A percentile compares a stretch with the other conserved stretches of the same genome.
These are phyloP conservation scores for Clupea harengus DNA, from an alignment of 2,113 vertebrate genomes.

Conservation along the genomic window DNA sequence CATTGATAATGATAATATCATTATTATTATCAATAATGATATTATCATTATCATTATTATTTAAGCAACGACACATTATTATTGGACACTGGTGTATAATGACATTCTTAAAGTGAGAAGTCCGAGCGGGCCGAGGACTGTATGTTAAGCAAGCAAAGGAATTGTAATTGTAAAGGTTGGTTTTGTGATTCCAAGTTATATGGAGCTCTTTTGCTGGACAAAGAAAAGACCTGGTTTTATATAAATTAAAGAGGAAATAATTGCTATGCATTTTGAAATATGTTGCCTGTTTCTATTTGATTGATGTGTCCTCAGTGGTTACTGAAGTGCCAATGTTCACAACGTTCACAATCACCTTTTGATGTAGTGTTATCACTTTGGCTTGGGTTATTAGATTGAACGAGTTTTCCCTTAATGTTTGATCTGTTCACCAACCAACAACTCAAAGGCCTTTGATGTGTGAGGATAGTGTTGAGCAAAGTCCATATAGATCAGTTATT, in stretches of 20 bases:
- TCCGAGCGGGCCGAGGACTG: slow-evolving; percentile 71
- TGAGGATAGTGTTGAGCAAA: background rate
- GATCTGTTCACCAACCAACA: background rate
- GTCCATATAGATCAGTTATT: background rate
- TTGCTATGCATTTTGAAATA: slow-evolving; percentile 53
- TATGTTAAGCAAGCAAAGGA: slow-evolving; percentile 35
- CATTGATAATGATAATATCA: background rate
- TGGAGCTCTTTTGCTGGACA: slow-evolving; percentile 74
- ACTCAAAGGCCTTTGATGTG: background rate
- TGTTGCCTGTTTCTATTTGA: slow-evolving; percentile 8
- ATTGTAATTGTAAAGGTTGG: slow-evolving; percentile 47
- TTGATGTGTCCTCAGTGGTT: background rate
- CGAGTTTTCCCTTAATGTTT: background rate
- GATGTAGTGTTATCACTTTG: too few relatives aligned
- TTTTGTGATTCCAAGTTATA: slow-evolving; percentile 46
- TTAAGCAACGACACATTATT: slow-evolving; percentile 28
- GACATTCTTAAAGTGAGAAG: slow-evolving; percentile 41
- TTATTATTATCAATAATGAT: slow-evolving; percentile 11
- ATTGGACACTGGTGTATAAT: slow-evolving; percentile 42
- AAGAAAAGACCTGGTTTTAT: slow-evolving; percentile 60
- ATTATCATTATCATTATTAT: slow-evolving; percentile 17
- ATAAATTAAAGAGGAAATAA: slow-evolving; percentile 68
- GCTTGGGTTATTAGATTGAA: background rate
- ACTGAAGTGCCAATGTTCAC: background rate
- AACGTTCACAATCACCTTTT: background rate